Evolutionary conservation across 1,140 invertebrate genomes (phyloP), one percentile per base, ranked within the genome.

Genomic region (Ooceraea biroi): DNA sequence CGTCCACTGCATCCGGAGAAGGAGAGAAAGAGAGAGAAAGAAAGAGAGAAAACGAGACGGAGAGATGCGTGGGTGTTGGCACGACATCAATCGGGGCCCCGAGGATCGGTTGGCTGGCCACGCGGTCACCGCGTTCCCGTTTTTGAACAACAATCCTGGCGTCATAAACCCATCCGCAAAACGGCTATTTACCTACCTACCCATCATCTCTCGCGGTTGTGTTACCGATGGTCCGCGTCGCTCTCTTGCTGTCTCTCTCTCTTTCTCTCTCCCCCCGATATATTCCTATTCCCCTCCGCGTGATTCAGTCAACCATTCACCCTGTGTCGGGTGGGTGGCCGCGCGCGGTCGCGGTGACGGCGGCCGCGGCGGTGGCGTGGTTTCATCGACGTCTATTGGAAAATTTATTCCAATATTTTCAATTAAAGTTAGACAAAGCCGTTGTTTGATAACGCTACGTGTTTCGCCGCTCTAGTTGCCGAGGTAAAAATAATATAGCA

Each of bases 331-430:
- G 50, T 72, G 78, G 85, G 72, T 84, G 72, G 61, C 46, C 36
- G 50, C 30, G 84, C 44, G 30, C 17, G 41, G 25, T 25, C 25
- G 44, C 36, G 27, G 48, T 46, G 58, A 36, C 22, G 44, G 22
- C 69, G 50, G 68, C 73, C 60, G 48, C 22, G 44, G 41, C 69
- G 50, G 68, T 68, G 65, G 58, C 77, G 85, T 80, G 85, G 90
- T 89, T 91, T 89, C 90, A 90, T 87, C 89, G 84, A 85, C 85
- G 83, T 91, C 91, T 91, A 91, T 93, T 93, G 91, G 91, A 92
- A 92, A 92, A 93, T 94, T 94, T 93, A 94, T 94, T 94, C 92
- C 94, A 93, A 94, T 94, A 94, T 94, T 94, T 94, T 94, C 93
- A 94, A 94, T 94, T 94, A 94, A 94, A 93, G 90, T 92, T 92